These are phyloP conservation scores for Sula dactylatra DNA, from an alignment of 2,113 vertebrate genomes.

Conservation along the genomic window DNA sequence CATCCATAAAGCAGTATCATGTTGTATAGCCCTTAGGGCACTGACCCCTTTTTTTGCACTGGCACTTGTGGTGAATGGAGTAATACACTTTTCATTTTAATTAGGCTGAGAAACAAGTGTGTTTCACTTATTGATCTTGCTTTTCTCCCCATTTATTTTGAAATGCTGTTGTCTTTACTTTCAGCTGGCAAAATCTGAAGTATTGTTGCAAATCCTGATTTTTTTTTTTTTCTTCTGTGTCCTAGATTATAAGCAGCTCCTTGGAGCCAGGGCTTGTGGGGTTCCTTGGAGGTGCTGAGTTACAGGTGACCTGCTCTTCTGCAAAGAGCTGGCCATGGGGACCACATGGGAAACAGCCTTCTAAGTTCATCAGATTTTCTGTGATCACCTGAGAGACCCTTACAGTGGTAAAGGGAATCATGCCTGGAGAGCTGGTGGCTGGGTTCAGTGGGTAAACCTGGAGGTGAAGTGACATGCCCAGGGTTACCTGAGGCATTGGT, in stretches of 20 bases:
- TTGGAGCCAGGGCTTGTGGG: background rate
- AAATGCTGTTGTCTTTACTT: background rate
- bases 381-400: background rate
- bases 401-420: accelerated
- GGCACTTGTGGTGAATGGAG: background rate
- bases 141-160: background rate
- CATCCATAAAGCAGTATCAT: background rate
- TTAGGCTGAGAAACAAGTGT: background rate
- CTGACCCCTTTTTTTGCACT: background rate
- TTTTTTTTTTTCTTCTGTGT: background rate
- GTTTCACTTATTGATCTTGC: background rate
- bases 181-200: background rate
- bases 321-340: background rate
- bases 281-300: background rate
- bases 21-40: background rate
- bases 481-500: background rate
- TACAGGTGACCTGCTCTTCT: background rate
- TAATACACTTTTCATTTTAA: background rate
- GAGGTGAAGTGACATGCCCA: background rate
- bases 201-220: background rate
- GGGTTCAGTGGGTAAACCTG: background rate
- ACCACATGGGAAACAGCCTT: background rate
- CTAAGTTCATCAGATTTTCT: background rate
- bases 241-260: background rate
- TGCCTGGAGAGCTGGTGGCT: background rate